These are phyloP conservation scores for Centropristis striata DNA, from an alignment of 2,113 vertebrate species.

Conservation along the genomic window DNA sequence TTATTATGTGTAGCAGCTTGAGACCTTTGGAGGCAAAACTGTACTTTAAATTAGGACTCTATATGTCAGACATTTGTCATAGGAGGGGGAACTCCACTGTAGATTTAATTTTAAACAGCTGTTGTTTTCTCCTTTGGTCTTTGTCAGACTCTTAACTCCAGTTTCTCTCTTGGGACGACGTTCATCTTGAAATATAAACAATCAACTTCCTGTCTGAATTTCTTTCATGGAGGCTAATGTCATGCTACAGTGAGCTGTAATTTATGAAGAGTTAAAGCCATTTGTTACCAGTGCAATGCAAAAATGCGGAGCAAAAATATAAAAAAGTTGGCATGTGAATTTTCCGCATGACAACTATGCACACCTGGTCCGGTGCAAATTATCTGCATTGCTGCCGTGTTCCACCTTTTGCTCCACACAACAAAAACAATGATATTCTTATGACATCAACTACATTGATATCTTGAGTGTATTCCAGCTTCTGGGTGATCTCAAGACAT, in stretches of 20 bases:
- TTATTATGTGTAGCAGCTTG: neutral
- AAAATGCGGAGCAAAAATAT: too few species aligned
- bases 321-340: too few species aligned
- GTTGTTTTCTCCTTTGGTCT: constrained; percentile 44
- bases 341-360: too few species aligned
- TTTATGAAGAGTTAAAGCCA: neutral
- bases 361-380: too few species aligned
- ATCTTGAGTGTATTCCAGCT: too few species aligned
- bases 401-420: too few species aligned
- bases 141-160: constrained; percentile 35
- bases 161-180: constrained; percentile 32
- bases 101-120: constrained; percentile 50
- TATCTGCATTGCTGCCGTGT: too few species aligned
- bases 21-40: constrained; percentile 15
- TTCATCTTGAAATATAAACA: constrained; percentile 71
- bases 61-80: constrained; percentile 14
- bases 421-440: too few species aligned
- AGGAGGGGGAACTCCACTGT: constrained; percentile 1
- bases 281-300: too few species aligned
- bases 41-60: constrained; percentile 10
- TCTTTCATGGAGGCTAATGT: constrained; percentile 40
- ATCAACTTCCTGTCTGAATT: constrained; percentile 66
- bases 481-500: too few species aligned
- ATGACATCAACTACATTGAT: too few species aligned
- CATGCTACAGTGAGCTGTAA: constrained; percentile 7